Evolutionary conservation across 1,140 invertebrate genomes (phyloP), one percentile per base, ranked within the genome.

Genomic region (Drosophila tropicalis): DNA sequence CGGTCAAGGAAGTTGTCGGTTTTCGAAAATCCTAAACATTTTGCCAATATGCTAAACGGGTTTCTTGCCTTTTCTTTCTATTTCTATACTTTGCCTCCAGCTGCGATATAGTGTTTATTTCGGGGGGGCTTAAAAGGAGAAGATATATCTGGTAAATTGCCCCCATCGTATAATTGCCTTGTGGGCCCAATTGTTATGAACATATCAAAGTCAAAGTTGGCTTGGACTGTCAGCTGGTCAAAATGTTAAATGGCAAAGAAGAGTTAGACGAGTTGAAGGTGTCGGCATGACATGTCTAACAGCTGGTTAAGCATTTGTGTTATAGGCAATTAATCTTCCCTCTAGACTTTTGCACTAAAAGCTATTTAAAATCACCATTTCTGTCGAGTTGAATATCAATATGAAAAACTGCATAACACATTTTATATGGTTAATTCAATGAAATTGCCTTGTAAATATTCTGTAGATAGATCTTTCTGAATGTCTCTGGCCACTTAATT

Each of bases 1-100:
- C 84, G 84, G 84, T 89, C 81, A 89, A 89, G 80, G 85, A 89
- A 89, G 84, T 87, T 73, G 69, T 83, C 72, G 76, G 67, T 70
- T 82, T 76, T 72, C 57, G 79, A 60, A 71, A 86, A 81, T 86
- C 65, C 72, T 65, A 83, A 84, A 81, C 84, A 89, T 87, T 51
- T 89, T 73, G 64, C 79, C 84, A 79, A 89, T 89, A 89, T 89
- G 84, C 84, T 87, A 89, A 89, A 84, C 84, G 86, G 72, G 84
- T 89, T 89, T 77, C 47, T 39, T 62, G 15, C 47, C 34, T 39
- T 47, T 19, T 65, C 62, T 61, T 40, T 89, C 77, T 84, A 81
- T 89, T 89, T 89, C 84, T 89, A 81, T 76, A 89, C 80, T 89
- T 89, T 69, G 68, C 84, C 71, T 60, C 29, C 51, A 73, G 84